Evolutionary conservation across 2,888 invertebrate species (phyloP).

Genomic region (Archips crataeganus): DNA sequence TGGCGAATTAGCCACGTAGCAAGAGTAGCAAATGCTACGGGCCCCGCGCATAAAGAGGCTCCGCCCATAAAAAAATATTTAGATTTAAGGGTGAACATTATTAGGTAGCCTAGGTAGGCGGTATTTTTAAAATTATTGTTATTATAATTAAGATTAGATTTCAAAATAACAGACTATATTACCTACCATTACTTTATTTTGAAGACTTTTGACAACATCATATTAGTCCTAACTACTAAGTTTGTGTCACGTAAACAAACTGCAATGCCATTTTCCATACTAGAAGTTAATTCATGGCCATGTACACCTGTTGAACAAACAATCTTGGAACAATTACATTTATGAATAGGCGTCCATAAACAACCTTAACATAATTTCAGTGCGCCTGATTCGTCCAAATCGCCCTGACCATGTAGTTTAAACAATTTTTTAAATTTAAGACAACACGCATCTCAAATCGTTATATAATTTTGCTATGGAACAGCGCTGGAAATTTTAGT

Average conservation of each 20-base stretch:
- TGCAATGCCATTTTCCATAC: constrained; percentile 4
- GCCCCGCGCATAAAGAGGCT: too few species aligned
- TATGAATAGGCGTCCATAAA: constrained; percentile 8
- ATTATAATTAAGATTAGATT: too few species aligned
- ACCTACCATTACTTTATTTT: too few species aligned
- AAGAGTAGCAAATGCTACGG: too few species aligned
- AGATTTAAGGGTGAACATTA: too few species aligned
- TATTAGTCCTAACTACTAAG: neutral
- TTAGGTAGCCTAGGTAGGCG: too few species aligned
- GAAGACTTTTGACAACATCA: too few species aligned
- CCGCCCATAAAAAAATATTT: too few species aligned
- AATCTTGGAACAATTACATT: neutral
- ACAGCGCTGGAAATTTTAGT: constrained; percentile 14
- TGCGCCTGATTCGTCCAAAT: constrained; percentile 14
- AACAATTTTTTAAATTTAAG: constrained; percentile 13
- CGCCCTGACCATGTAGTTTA: constrained; percentile 4
- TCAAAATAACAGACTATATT: too few species aligned
- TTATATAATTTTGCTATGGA: constrained; percentile 9
- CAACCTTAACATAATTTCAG: constrained; percentile 32
- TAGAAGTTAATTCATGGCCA: constrained; percentile 12
- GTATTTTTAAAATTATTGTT: too few species aligned
- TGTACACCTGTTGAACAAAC: constrained; percentile 27
- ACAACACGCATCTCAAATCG: constrained; percentile 6
- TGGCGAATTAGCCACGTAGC: too few species aligned
- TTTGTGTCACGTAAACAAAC: constrained; percentile 2